Conservation (phyloP, 2,113 vertebrate genomes). For the Nipponia nippon region DNA sequence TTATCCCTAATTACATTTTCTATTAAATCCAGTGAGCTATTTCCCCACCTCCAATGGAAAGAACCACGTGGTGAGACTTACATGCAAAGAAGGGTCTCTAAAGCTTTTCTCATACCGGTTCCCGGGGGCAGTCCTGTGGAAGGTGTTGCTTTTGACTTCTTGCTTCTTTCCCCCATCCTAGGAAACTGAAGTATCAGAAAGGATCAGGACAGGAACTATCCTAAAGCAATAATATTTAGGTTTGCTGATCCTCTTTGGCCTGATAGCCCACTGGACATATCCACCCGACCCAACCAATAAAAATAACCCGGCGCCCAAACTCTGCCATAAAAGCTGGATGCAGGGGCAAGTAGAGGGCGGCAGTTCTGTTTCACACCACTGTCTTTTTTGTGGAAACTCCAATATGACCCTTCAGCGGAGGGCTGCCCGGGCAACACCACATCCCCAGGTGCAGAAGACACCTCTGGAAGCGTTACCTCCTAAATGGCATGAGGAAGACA, state of each 20-base stretch:
- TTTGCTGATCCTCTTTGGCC: not conserved
- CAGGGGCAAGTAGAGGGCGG: not conserved
- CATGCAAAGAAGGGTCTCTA: not conserved
- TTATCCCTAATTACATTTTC: constrained; percentile 19
- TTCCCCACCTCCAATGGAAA: not conserved
- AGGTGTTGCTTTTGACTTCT: not conserved
- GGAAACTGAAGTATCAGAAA: not conserved
- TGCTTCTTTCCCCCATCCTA: not conserved
- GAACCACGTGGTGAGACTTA: not conserved
- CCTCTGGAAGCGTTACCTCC: not conserved
- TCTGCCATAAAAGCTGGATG: fast-evolving
- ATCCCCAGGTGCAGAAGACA: not conserved
- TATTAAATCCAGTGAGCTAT: not conserved
- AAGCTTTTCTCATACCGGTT: not conserved
- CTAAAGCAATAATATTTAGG: not conserved
- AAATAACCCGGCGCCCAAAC: not conserved
- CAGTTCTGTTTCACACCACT: not conserved
- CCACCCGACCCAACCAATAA: not conserved
- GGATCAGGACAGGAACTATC: not conserved
- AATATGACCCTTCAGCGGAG: not conserved
- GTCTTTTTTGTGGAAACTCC: not conserved
- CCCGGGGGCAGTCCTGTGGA: not conserved
- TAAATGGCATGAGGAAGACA: not conserved
- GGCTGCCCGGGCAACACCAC: not conserved
- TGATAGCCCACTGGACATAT: not conserved